Conservation (phyloP, 2,888 invertebrate species). For the Hemistola chrysoprasaria region DNA sequence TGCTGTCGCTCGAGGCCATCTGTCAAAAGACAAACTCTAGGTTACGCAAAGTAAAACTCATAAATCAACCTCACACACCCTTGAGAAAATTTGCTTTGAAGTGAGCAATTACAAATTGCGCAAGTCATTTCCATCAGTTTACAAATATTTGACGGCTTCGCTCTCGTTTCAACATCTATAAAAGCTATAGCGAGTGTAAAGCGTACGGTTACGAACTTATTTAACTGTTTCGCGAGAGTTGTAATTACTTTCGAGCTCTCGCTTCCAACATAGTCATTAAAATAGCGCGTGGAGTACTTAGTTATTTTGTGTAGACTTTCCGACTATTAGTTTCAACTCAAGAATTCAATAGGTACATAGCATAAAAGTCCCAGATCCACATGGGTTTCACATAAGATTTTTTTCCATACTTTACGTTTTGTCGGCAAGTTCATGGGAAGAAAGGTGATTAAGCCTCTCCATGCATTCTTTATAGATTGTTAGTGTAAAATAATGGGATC, state of each 20-base stretch:
- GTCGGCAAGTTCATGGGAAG: constrained; percentile 33
- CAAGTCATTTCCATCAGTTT: constrained; percentile 34
- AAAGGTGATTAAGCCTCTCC: constrained; percentile 63
- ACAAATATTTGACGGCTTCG: constrained; percentile 39
- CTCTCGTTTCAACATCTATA: constrained; percentile 41
- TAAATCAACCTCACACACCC: constrained; percentile 28
- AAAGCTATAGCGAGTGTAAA: constrained; percentile 23
- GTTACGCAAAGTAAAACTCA: constrained; percentile 28
- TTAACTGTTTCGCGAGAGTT: constrained; percentile 12
- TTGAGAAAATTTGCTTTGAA: constrained; percentile 28
- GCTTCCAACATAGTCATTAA: constrained; percentile 4
- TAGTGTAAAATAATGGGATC: constrained; percentile 64
- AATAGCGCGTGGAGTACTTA: constrained; percentile 8
- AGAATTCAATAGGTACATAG: constrained; percentile 6
- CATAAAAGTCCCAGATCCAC: constrained; percentile 37
- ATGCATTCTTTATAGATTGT: constrained; percentile 66
- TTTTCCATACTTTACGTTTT: constrained; percentile 18
- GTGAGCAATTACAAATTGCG: constrained; percentile 30
- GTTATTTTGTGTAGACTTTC: not conserved
- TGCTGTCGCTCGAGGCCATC: constrained; percentile 85
- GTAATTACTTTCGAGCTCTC: constrained; percentile 4
- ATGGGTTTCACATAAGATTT: constrained; percentile 34
- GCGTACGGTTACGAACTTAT: constrained; percentile 11
- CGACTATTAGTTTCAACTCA: not conserved
- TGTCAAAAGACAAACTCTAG: constrained; percentile 46